These are phyloP conservation scores for Siderastrea radians DNA, from an alignment of 92 coral and sea anemone species.

Conservation along the genomic window DNA sequence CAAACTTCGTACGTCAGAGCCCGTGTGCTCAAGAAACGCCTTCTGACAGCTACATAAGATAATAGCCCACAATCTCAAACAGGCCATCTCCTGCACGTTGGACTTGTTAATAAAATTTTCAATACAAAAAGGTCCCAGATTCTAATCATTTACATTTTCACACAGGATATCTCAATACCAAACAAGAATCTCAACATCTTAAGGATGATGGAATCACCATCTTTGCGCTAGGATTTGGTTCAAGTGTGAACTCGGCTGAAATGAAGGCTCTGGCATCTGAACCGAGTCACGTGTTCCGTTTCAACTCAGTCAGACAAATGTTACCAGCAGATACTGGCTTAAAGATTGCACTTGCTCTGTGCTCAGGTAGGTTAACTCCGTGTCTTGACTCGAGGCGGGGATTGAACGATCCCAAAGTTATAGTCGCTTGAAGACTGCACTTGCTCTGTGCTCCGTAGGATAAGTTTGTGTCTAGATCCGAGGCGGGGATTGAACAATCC, in stretches of 20 bases:
- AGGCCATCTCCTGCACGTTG: too few species aligned
- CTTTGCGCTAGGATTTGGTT: constrained; percentile 37
- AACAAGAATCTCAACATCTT: constrained; percentile 2
- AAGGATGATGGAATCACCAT: constrained; percentile 22
- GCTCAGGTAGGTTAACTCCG: constrained; percentile 4
- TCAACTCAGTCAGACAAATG: constrained; percentile 14
- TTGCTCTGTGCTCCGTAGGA: constrained; percentile 49
- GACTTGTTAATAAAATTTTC: neutral
- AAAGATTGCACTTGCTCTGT: constrained; percentile 27
- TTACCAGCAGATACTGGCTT: constrained; percentile 10
- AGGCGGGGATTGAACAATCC: too few species aligned
- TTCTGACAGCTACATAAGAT: too few species aligned
- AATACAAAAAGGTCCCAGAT: neutral
- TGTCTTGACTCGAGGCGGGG: too few species aligned
- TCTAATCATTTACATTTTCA: neutral
- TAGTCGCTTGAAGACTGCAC: neutral
- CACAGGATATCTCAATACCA: constrained; percentile 1
- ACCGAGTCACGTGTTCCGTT: constrained; percentile 24
- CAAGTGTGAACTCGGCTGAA: constrained; percentile 8
- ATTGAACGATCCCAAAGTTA: too few species aligned
- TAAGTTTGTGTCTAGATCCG: too few species aligned
- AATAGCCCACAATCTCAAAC: too few species aligned
- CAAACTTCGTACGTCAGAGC: too few species aligned
- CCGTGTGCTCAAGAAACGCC: too few species aligned
- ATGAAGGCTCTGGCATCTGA: constrained; percentile 21